Conservation (phyloP, 2,113 vertebrate genomes). For the Ciconia stormi region DNA sequence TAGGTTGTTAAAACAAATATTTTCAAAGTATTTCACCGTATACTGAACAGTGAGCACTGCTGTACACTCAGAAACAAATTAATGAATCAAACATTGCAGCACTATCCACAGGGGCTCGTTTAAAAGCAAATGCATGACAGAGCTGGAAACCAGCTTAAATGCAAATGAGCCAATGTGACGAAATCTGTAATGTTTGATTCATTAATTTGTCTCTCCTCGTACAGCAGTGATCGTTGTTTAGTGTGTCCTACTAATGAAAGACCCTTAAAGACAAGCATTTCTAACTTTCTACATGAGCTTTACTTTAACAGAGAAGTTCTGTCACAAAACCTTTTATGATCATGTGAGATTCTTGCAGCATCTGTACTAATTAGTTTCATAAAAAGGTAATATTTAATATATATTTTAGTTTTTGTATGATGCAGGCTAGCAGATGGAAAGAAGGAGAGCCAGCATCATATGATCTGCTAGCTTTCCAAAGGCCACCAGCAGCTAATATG, state of each 20-base stretch:
- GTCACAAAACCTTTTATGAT: not conserved
- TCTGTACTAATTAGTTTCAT: not conserved
- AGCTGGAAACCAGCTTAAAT: slow-evolving; percentile 64
- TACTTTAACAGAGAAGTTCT: not conserved
- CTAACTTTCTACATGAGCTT: not conserved
- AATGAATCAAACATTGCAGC: slow-evolving; percentile 63
- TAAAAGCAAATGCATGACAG: slow-evolving; percentile 67
- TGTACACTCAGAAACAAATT: slow-evolving; percentile 60
- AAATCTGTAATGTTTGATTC: slow-evolving; percentile 70
- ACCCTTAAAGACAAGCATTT: not conserved
- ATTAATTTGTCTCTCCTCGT: slow-evolving; percentile 63
- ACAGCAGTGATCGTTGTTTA: slow-evolving; percentile 64
- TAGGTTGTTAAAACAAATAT: slow-evolving; percentile 48
- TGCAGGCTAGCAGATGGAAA: slow-evolving; percentile 54
- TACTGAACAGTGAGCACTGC: slow-evolving; percentile 49
- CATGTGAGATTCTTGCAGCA: not conserved
- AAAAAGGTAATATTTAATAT: not conserved
- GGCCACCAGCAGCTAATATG: slow-evolving; percentile 30
- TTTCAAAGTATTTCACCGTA: slow-evolving; percentile 14
- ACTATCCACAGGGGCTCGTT: slow-evolving; percentile 66
- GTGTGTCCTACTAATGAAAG: slow-evolving; percentile 40
- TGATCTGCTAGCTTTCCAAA: slow-evolving; percentile 32
- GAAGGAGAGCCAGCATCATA: slow-evolving; percentile 50
- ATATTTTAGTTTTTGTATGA: not conserved
- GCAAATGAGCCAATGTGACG: slow-evolving; percentile 57